phyloP scores from a whole-genome alignment of 2,888 invertebrate species.

The Galerucella pusilla region DNA sequence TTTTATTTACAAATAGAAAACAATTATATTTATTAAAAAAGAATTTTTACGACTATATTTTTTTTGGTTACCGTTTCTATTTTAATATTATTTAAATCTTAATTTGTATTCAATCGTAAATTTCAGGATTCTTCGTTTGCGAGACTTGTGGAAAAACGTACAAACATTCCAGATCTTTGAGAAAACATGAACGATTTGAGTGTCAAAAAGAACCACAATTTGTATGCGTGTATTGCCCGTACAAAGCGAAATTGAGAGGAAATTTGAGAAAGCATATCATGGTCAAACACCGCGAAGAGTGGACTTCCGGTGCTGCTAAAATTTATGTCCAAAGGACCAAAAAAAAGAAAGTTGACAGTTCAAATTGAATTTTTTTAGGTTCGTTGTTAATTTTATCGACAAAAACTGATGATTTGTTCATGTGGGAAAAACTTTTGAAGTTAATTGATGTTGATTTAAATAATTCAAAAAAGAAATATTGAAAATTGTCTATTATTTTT shows the following conservation, averaged over 20 bases:
- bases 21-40: too few species aligned
- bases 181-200: slow-evolving; percentile 48
- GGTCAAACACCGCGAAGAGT: slow-evolving; percentile 37
- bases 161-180: slow-evolving; percentile 47
- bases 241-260: slow-evolving; percentile 39
- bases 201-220: slow-evolving; percentile 50
- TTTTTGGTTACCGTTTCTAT: neutral
- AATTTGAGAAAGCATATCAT: slow-evolving; percentile 32
- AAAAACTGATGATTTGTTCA: neutral
- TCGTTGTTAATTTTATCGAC: neutral
- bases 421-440: too few species aligned
- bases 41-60: neutral
- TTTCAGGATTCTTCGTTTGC: slow-evolving; percentile 45
- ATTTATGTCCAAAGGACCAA: slow-evolving; percentile 39
- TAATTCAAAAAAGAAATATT: too few species aligned
- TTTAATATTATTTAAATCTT: neutral
- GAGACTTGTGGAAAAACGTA: slow-evolving; percentile 55
- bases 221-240: slow-evolving; percentile 40
- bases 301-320: slow-evolving; percentile 39
- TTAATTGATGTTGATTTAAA: too few species aligned
- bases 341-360: slow-evolving; percentile 10
- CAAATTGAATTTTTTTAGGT: neutral
- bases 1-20: too few species aligned
- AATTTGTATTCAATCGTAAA: slow-evolving; percentile 10
- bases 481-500: too few species aligned